Percentiles rank a stretch among this genome's conserved stretches.
phyloP scores from a whole-genome alignment of 2,113 vertebrate genomes.

The Echinops telfairi region DNA sequence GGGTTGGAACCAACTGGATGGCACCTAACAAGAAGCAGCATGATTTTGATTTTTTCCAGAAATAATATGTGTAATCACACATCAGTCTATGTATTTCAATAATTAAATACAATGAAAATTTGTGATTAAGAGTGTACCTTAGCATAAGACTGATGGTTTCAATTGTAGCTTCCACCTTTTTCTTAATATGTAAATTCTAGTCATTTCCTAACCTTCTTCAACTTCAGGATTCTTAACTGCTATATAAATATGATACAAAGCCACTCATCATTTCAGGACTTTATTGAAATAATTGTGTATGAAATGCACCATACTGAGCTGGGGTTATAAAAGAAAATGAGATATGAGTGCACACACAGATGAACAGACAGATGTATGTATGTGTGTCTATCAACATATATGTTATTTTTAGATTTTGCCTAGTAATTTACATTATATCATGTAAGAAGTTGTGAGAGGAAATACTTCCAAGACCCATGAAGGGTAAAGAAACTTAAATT shows the following conservation, averaged over 20 bases:
- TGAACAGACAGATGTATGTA: not conserved
- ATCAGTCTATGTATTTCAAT: not conserved
- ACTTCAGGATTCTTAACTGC: not conserved
- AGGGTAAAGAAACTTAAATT: constrained; percentile 8
- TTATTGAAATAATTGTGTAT: not conserved
- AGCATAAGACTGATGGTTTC: not conserved
- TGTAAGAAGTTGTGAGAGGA: not conserved
- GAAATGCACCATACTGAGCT: not conserved
- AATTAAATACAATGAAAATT: not conserved
- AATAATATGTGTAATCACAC: not conserved
- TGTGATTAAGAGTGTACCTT: not conserved
- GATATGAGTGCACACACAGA: not conserved
- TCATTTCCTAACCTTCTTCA: not conserved
- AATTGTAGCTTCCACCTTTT: not conserved
- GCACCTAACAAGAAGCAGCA: not conserved
- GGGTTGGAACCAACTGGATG: no score
- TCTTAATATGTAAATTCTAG: not conserved
- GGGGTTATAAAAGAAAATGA: not conserved
- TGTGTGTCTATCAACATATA: not conserved
- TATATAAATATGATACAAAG: not conserved
- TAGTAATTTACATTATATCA: not conserved
- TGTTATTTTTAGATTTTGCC: not conserved
- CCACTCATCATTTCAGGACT: not conserved
- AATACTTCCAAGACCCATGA: not conserved
- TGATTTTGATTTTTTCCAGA: constrained; percentile 41